Evolutionary conservation across 2,888 invertebrate genomes (phyloP).

Genomic region (Acrocyrtus sp.): DNA sequence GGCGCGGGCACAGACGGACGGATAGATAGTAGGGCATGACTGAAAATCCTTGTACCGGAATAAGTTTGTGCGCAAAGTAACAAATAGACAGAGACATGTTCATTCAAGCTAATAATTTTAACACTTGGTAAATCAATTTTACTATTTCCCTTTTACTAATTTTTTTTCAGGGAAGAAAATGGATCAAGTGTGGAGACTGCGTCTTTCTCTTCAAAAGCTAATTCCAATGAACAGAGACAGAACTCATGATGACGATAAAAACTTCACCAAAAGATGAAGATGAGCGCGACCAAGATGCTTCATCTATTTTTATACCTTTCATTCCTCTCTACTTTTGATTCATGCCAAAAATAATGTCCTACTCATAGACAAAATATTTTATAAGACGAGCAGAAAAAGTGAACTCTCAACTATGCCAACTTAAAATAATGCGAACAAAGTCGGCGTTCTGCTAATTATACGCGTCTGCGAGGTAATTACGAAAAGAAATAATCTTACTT

Average conservation of each 20-base stretch:
- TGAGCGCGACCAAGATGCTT: not conserved
- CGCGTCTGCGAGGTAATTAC: too few species aligned
- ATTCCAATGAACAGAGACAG: not conserved
- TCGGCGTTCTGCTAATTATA: too few species aligned
- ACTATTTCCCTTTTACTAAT: not conserved
- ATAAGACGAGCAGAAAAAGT: too few species aligned
- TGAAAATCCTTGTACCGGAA: too few species aligned
- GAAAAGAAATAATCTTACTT: too few species aligned
- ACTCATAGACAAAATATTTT: too few species aligned
- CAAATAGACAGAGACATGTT: constrained; percentile 12
- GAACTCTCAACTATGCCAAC: too few species aligned
- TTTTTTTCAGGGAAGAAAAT: not conserved
- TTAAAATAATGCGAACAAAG: too few species aligned
- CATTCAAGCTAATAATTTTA: constrained; percentile 33
- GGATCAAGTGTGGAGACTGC: too few species aligned
- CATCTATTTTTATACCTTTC: not conserved
- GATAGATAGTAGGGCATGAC: too few species aligned
- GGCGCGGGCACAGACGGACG: too few species aligned
- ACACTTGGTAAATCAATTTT: constrained; percentile 34
- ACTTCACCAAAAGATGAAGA: not conserved
- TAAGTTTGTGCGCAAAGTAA: not conserved
- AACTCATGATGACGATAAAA: not conserved
- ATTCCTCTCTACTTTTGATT: not conserved
- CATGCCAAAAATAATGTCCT: too few species aligned
- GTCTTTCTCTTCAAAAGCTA: not conserved